These are phyloP conservation scores for Chrysaora quinquecirrha DNA, from an alignment of 30 jellyfish, hydroid and myxozoan genomes.

Conservation along the genomic window DNA sequence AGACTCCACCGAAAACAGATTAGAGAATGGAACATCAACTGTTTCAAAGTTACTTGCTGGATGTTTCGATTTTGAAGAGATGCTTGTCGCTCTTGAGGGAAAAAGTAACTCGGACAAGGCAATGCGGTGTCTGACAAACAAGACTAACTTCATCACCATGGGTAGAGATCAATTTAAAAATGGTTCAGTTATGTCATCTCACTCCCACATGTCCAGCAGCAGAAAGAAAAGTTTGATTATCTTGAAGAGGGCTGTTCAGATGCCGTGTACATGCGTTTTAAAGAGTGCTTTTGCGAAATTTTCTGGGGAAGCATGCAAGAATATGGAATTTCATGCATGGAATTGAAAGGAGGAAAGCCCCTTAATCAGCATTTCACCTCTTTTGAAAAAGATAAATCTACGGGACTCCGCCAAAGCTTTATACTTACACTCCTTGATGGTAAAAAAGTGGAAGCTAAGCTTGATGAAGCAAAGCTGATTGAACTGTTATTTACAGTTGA, in stretches of 20 bases:
- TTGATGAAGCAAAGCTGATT: neutral
- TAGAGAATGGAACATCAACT: slow-evolving; percentile 13
- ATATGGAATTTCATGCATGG: neutral
- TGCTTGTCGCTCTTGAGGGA: neutral
- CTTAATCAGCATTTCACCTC: neutral
- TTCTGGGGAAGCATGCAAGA: neutral
- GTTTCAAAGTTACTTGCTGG: neutral
- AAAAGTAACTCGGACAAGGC: neutral
- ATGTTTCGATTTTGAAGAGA: neutral
- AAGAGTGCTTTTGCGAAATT: neutral
- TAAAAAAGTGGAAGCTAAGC: neutral
- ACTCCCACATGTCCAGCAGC: neutral
- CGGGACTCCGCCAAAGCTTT: neutral
- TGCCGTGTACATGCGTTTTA: neutral
- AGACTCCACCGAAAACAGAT: slow-evolving; percentile 13
- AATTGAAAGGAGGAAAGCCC: neutral
- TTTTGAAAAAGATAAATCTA: neutral
- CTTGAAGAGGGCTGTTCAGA: neutral
- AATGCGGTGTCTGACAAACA: neutral
- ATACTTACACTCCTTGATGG: neutral
- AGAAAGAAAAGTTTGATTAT: neutral
- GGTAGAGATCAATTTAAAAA: neutral
- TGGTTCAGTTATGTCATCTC: neutral
- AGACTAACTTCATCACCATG: neutral
- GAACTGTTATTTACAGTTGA: neutral